These are phyloP conservation scores for Chrysogorgia sp. DNA, from an alignment of 92 coral and sea anemone genomes.

Conservation along the genomic window DNA sequence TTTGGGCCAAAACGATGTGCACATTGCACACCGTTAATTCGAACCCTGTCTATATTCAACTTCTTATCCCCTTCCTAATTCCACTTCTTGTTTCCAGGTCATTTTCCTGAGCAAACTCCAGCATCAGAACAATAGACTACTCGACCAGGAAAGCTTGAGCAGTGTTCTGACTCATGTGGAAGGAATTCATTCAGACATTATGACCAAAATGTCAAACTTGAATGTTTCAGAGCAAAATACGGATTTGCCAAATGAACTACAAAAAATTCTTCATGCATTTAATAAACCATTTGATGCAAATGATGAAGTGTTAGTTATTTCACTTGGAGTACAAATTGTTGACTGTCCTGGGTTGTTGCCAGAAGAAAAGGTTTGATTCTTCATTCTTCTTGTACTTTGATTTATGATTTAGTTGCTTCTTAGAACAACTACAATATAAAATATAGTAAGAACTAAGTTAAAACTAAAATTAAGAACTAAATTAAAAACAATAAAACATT, in stretches of 20 bases:
- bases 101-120: conserved; percentile 11
- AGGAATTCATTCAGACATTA: conserved; percentile 19
- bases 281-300: conserved; percentile 57
- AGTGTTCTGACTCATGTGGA: conserved; percentile 45
- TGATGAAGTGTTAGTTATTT: conserved; percentile 72
- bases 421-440: too few species aligned
- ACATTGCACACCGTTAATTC: too few species aligned
- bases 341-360: conserved; percentile 84
- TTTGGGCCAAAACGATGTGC: too few species aligned
- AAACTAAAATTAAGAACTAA: too few species aligned
- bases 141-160: conserved; percentile 20
- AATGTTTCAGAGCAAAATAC: conserved; percentile 6
- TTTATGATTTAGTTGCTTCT: too few species aligned
- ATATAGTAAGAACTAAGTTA: too few species aligned
- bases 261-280: conserved; percentile 51
- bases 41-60: too few species aligned
- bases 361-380: conserved; percentile 75
- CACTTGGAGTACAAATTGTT: conserved; percentile 69
- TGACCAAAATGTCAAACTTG: conserved; percentile 24
- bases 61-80: not conserved
- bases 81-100: conserved; percentile 5
- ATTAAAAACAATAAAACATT: too few species aligned
- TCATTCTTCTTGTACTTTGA: not conserved
- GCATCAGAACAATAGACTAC: not conserved
- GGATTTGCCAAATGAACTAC: conserved; percentile 19